Evolutionary conservation across 2,888 invertebrate genomes (phyloP).

Genomic region (Eupelmus urozonus): DNA sequence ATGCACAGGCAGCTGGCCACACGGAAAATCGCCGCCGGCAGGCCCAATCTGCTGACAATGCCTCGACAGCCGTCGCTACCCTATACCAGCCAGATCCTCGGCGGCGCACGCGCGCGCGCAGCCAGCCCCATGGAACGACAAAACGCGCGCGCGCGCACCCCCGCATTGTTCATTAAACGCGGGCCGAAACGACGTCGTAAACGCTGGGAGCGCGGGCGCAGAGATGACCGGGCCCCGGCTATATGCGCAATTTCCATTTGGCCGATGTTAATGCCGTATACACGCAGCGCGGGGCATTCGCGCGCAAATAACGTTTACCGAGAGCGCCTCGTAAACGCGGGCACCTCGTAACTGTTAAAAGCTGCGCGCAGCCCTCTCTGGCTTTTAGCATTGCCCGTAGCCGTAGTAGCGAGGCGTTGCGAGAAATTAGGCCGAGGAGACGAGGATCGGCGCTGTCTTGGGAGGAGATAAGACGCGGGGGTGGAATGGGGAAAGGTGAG

Average conservation of each 20-base stretch:
- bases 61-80: too few relatives aligned
- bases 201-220: slow-evolving; percentile 56
- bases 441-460: not conserved
- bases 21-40: too few relatives aligned
- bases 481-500: too few relatives aligned
- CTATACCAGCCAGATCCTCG: too few relatives aligned
- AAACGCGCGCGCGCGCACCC: not conserved
- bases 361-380: slow-evolving; percentile 63
- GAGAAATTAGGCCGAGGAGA: not conserved
- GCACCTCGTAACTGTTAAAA: slow-evolving; percentile 73
- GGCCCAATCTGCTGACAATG: too few relatives aligned
- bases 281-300: slow-evolving; percentile 60
- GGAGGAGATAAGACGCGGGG: too few relatives aligned
- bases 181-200: slow-evolving; percentile 68
- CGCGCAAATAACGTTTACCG: slow-evolving; percentile 68
- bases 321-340: slow-evolving; percentile 69
- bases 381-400: not conserved
- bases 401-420: too few relatives aligned
- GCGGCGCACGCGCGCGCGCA: not conserved
- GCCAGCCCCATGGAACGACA: too few relatives aligned
- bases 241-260: slow-evolving; percentile 73
- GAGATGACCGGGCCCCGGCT: slow-evolving; percentile 60
- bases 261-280: slow-evolving; percentile 68
- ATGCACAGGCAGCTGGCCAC: too few relatives aligned
- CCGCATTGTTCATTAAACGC: slow-evolving; percentile 67